phyloP scores from a whole-genome alignment of 2,888 invertebrate species.

The Meghimatium bilineatum region DNA sequence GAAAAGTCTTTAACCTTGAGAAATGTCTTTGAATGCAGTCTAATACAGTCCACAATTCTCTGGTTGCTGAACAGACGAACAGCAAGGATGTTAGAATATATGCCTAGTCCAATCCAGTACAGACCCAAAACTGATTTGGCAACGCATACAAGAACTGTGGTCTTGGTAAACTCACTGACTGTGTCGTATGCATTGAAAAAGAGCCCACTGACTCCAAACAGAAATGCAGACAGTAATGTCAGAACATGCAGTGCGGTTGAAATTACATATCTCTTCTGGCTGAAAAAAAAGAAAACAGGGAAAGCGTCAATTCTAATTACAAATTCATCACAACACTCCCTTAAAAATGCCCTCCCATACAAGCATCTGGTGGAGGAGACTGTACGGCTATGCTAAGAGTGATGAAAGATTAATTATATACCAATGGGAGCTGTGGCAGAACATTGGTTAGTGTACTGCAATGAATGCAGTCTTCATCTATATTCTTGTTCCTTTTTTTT shows the following conservation, averaged over 20 bases:
- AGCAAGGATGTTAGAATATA: slow-evolving; percentile 77
- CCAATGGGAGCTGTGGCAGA: too few relatives aligned
- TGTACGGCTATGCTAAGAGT: too few relatives aligned
- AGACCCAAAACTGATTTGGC: slow-evolving; percentile 73
- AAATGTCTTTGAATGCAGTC: slow-evolving; percentile 77
- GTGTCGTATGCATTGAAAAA: slow-evolving; percentile 75
- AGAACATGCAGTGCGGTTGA: slow-evolving; percentile 71
- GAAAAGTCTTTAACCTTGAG: slow-evolving; percentile 70
- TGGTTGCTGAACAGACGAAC: slow-evolving; percentile 75
- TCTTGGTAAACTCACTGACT: slow-evolving; percentile 67
- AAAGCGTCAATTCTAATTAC: too few relatives aligned
- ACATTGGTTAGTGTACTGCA: too few relatives aligned
- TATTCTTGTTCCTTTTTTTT: too few relatives aligned
- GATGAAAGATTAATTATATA: too few relatives aligned
- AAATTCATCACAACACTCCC: too few relatives aligned
- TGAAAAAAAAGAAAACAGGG: not conserved
- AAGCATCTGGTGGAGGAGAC: too few relatives aligned
- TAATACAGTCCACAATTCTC: slow-evolving; percentile 75
- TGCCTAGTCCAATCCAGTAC: slow-evolving; percentile 76
- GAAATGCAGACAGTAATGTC: slow-evolving; percentile 67
- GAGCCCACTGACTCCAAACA: slow-evolving; percentile 68
- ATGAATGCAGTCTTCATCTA: too few relatives aligned
- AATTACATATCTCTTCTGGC: slow-evolving; percentile 42
- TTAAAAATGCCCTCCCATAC: too few relatives aligned
- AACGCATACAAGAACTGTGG: slow-evolving; percentile 73